Base-by-base conservation (phyloP, 2,113 vertebrate species). In the Hippolais icterina region DNA sequence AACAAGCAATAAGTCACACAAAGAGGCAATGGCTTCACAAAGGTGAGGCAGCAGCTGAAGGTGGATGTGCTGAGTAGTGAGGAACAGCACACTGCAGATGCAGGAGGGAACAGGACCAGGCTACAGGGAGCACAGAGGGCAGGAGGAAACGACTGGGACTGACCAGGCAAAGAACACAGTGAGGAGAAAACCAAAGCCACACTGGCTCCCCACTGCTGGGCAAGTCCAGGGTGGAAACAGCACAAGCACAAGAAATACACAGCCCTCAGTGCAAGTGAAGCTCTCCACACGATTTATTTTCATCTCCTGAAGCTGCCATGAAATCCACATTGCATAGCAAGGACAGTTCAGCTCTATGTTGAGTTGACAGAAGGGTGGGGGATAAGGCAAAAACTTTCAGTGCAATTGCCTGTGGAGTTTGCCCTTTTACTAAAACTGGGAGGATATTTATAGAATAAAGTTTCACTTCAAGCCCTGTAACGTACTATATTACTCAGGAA, bases 391-490 rank as follows among this genome's bases (percentile, higher is more conserved):
- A 78, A 69, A 69, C 68, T 75, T 53, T 12, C 79, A 53, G 35
- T n/a, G 61, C 64, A 71, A 59, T 52, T 2, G 37, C 59, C 68
- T 83, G 74, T 90, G 72, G 66, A 96, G 65, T 63, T 59, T 86
- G 88, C 21, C 95, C 83, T 95, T 93, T 87, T 27, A 81, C 68
- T 83, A 71, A 66, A 89, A 74, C 52, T 24, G 28, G 60, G 46
- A 94, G 31, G 87, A 11, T 95, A 94, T 97, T 95, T 92, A 75
- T 71, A 91, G 80, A 90, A 78, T 54, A 65, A 94, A 90, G 82
- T 91, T 93, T 93, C 87, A 96, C 74, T 90, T 83, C 78, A 31
- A 97, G 78, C 81, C 66, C 63, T 96, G 87, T 96, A 93, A 96
- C 70, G 60, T 33, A 63, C 39, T 44, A 4, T 86, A 81, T 81